Base-by-base conservation (phyloP, 1,140 invertebrate genomes). In the Nomia melanderi region DNA sequence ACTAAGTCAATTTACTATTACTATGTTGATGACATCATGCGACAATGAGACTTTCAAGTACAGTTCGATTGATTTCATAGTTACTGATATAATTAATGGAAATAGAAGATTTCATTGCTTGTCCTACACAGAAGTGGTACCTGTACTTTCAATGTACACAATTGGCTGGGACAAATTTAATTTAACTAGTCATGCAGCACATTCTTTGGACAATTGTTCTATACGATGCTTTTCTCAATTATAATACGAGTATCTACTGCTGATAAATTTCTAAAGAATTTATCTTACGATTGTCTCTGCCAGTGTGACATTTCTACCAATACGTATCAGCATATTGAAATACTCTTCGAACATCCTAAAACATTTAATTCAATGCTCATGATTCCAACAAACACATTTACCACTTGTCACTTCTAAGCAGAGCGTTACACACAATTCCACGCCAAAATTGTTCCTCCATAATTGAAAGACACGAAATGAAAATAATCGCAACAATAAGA, bases 1-100 rank as follows among this genome's bases (percentile, higher is more conserved):
- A 78, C 75, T 64, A 47, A 59, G 59, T 72, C 57, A 44, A 76
- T 79, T 76, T 25, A 82, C 77, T 82, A 80, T 63, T 54, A 78
- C 70, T 76, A 78, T 73, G 53, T 69, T 64, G 73, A 84, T 82
- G 60, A 82, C 66, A 86, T 79, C 66, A 86, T 79, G 75, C 47
- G 78, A 83, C 53, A 76, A 75, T 83, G 59, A 73, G 25, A 50
- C 47, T 50, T 70, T 82, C 66, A 56, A n/a, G 63, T 50, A 72
- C 44, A 63, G 25, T 77, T 73, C 36, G 59, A 29, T 66, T 41
- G 54, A 73, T 80, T 71, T 47, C 44, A 65, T 62, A 50, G 54
- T 62, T 75, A 36, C 75, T 77, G 66, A 74, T 83, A 79, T 76
- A 78, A 75, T 63, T 64, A 80, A 79, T 27, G 62, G 56, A 69